These are phyloP conservation scores for Chalcosyrphus nemorum DNA, from an alignment of 2,888 invertebrate species.

Conservation along the genomic window DNA sequence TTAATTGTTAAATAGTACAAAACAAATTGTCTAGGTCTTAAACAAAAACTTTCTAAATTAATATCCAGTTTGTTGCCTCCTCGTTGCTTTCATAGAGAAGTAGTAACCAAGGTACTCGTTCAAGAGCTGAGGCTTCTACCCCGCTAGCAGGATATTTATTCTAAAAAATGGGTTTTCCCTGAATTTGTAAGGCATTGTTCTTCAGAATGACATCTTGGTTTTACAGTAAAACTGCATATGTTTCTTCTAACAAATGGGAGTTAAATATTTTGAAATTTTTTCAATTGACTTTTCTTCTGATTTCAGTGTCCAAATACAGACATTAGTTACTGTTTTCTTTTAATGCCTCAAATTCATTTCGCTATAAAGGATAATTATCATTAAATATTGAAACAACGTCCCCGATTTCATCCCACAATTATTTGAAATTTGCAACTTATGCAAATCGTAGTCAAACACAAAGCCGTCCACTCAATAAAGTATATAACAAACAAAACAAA, in stretches of 20 bases:
- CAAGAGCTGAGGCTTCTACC: no score
- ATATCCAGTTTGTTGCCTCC: conserved; percentile 42
- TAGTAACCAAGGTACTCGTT: conserved; percentile 35
- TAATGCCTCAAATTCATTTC: background rate
- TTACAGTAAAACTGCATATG: no score
- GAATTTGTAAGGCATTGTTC: no score
- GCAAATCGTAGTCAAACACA: conserved; percentile 15
- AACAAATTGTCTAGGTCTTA: conserved; percentile 63
- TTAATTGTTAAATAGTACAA: conserved; percentile 69
- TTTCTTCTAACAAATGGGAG: no score
- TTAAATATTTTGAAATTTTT: no score
- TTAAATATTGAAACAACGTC: conserved; percentile 41
- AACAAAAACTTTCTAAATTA: conserved; percentile 31
- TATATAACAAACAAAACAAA: background rate
- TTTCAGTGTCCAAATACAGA: no score
- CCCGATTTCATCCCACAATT: background rate
- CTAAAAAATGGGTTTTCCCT: no score
- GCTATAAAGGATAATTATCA: no score
- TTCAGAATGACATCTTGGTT: no score
- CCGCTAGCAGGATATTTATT: no score
- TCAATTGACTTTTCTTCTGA: no score
- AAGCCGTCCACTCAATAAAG: background rate
- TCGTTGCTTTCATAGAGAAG: background rate
- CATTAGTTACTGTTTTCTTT: no score
- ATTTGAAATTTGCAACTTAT: conserved; percentile 5